Evolutionary conservation across 2,797 vertebrate species (phyloP).

Genomic region (Odontamblyopus rebecca): DNA sequence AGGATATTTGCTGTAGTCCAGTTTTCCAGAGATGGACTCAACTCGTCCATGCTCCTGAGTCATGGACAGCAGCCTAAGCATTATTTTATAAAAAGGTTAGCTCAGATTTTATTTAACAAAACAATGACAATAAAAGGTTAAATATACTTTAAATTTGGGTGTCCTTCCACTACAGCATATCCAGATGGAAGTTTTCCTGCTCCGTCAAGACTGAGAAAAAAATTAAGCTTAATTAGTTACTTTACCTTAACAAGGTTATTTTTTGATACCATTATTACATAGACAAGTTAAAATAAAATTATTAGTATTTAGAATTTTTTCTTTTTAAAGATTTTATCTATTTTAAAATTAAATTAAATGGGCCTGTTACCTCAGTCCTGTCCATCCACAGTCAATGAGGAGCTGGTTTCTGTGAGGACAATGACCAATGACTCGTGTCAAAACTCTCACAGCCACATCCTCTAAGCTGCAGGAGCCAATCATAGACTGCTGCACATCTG

Average conservation of each 20-base stretch:
- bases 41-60: constrained; percentile 86
- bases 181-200: constrained; percentile 70
- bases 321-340: too few species aligned
- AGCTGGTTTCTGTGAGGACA: constrained; percentile 84
- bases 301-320: neutral
- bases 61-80: constrained; percentile 79
- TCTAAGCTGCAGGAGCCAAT: constrained; percentile 82
- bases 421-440: constrained; percentile 82
- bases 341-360: neutral
- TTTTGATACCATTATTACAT: neutral
- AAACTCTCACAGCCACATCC: constrained; percentile 83
- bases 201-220: constrained; percentile 76
- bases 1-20: constrained; percentile 81
- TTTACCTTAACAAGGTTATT: neutral
- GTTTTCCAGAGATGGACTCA: constrained; percentile 70
- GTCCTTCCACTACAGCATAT: constrained; percentile 82
- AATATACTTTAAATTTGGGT: constrained; percentile 78
- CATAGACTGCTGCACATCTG: constrained; percentile 84
- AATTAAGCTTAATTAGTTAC: neutral
- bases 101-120: neutral
- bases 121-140: neutral
- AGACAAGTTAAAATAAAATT: neutral
- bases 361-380: constrained; percentile 67
- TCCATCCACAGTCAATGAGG: constrained; percentile 85
- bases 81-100: neutral